Conservation (phyloP, 2,888 invertebrate species). For the Gymnoscelis rufifasciata region DNA sequence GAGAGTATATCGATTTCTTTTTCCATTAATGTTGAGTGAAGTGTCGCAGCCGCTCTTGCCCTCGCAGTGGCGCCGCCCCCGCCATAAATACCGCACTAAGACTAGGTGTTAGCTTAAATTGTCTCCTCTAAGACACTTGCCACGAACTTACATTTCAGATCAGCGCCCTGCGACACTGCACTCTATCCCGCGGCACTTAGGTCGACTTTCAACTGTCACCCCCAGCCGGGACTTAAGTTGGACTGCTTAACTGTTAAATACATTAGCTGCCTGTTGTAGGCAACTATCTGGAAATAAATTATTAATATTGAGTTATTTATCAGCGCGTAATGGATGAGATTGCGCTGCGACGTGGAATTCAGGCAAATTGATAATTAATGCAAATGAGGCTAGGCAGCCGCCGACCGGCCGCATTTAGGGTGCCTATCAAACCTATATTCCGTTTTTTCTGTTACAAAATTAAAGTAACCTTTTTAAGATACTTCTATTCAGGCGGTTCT, state of each 20-base stretch:
- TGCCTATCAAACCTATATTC: no score
- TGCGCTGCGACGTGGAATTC: slow-evolving; percentile 14
- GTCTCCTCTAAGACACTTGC: slow-evolving; percentile 37
- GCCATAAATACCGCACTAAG: slow-evolving; percentile 26
- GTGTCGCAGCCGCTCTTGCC: no score
- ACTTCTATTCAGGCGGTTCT: no score
- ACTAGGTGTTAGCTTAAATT: slow-evolving; percentile 47
- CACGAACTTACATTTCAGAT: slow-evolving; percentile 32
- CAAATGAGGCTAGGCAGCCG: slow-evolving; percentile 12
- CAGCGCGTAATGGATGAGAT: slow-evolving; percentile 23
- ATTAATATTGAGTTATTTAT: slow-evolving; percentile 33
- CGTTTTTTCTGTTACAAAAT: no score
- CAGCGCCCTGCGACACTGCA: slow-evolving; percentile 16
- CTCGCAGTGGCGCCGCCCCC: not conserved
- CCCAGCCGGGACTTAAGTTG: slow-evolving; percentile 17
- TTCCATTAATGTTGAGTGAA: no score
- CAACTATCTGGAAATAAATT: slow-evolving; percentile 38
- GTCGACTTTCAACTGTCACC: slow-evolving; percentile 15
- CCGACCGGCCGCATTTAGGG: no score
- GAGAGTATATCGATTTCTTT: no score
- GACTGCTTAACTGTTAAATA: slow-evolving; percentile 42
- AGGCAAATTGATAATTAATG: slow-evolving; percentile 16
- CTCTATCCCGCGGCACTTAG: slow-evolving; percentile 15
- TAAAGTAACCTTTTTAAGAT: no score
- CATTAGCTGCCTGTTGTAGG: slow-evolving; percentile 37